Evolutionary conservation across 1,140 invertebrate species (phyloP), one percentile per base, ranked within the genome.

Genomic region (Lepidurus apus): DNA sequence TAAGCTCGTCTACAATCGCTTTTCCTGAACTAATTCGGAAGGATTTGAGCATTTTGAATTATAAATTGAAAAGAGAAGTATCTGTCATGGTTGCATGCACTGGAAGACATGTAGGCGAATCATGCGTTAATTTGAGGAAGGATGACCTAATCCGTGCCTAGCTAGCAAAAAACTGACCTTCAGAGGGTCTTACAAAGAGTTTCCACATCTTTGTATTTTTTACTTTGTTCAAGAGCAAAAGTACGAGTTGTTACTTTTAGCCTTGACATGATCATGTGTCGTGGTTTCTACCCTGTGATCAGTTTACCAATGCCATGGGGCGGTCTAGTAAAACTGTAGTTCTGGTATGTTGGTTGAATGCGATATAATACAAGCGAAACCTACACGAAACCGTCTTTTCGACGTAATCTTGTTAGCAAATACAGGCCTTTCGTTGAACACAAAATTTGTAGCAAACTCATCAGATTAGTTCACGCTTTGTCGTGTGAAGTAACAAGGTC

Each of bases 241-340:
- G 21, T n/a, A 13, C 21, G n/a, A 7, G 53, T 21, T 65, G 53
- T 21, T 7, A 65, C 17, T 65, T 21, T 65, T 21, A 65, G 53
- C 53, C 53, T 65, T 65, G 53, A 21, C 53, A 65, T 65, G 53
- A 65, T 65, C 53, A 65, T 21, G 6, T 65, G n/a, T 65, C 53
- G 21, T 65, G 53, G 53, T 65, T 65, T 34, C 3, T 34, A 34
- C 34, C 34, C 34, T 34, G 34, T 34, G 34, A 34, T 34, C 34
- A 34, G 1, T 34, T 34, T 34, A 34, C 34, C 34, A 34, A 34
- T 34, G 34, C 34, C 34, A 34, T 34, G 34, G 34, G 34, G 34
- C 34, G 34, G 34, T 34, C 34, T 2, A 34, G 3, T 34, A 34
- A 34, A 34, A 34, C 34, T 34, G 34, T 34, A 34, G 34, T 34